Percentiles rank a stretch among this genome's conserved stretches.
Evolutionary conservation across 2,797 vertebrate genomes (phyloP).

Genomic region (Poeciliopsis infans): DNA sequence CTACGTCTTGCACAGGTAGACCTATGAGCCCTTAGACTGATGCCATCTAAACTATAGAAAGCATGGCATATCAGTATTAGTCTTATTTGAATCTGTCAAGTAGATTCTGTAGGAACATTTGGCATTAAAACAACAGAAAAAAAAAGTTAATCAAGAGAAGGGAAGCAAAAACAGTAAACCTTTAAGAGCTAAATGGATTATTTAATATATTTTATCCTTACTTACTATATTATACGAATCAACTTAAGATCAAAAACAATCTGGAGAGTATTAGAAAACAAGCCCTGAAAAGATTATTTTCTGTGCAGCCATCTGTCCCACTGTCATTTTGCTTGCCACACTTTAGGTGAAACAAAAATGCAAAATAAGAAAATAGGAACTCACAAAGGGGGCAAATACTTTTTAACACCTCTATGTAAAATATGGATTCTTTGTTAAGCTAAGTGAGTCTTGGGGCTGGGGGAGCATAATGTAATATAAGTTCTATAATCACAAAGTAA

Average conservation of each 20-base stretch:
- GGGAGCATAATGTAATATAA: neutral
- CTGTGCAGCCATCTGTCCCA: too few species aligned
- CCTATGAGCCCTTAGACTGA: neutral
- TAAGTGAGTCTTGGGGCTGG: neutral
- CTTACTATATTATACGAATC: too few species aligned
- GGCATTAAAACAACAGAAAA: neutral
- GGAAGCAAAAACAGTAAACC: neutral
- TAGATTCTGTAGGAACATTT: neutral
- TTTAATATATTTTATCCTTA: neutral
- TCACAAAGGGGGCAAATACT: too few species aligned
- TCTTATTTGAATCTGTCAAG: neutral
- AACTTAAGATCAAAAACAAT: too few species aligned
- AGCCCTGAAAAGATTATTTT: too few species aligned
- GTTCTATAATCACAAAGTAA: neutral
- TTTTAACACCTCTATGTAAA: neutral
- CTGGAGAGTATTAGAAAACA: too few species aligned
- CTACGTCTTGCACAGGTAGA: neutral
- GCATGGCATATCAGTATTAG: fast-evolving
- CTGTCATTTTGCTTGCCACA: too few species aligned
- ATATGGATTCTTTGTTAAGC: neutral
- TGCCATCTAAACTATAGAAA: constrained; percentile 3
- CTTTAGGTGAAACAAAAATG: too few species aligned
- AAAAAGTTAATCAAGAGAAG: neutral
- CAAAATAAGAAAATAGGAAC: too few species aligned
- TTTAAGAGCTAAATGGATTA: neutral